These are phyloP conservation scores for Promerops cafer DNA, from an alignment of 2,113 vertebrate species.

Conservation along the genomic window DNA sequence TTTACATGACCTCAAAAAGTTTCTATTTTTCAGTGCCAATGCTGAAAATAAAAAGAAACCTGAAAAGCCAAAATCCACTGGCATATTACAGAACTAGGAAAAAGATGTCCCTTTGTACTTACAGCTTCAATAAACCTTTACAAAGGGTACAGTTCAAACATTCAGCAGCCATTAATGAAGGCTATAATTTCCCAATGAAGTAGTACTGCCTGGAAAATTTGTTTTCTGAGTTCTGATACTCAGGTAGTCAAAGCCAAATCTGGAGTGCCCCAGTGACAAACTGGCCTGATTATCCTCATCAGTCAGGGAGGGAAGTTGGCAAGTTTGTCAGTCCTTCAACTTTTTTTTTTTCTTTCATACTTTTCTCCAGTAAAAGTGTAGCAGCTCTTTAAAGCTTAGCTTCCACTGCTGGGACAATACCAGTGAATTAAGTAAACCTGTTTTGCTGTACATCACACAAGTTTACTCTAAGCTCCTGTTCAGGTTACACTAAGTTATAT, in stretches of 20 bases:
- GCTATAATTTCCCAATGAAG: not conserved
- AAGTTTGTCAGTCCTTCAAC: not conserved
- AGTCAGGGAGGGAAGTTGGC: not conserved
- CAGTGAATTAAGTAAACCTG: not conserved
- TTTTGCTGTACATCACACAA: not conserved
- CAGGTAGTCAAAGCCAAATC: not conserved
- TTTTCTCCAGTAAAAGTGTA: not conserved
- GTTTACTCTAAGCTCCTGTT: not conserved
- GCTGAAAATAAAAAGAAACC: not conserved
- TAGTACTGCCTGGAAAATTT: not conserved
- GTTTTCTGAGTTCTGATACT: not conserved
- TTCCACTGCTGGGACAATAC: not conserved
- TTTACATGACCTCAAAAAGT: not conserved
- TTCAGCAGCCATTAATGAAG: not conserved
- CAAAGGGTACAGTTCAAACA: not conserved
- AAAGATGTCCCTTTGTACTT: not conserved
- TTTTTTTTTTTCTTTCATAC: not conserved
- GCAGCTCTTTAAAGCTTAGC: not conserved
- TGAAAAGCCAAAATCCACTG: not conserved
- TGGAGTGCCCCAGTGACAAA: not conserved
- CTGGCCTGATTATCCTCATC: not conserved
- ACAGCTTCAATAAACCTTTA: not conserved
- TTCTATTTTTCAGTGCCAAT: not conserved
- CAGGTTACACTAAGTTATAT: not conserved
- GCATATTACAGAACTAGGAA: not conserved